Base-by-base conservation (phyloP, 2,113 vertebrate genomes). In the Okapia johnstoni region DNA sequence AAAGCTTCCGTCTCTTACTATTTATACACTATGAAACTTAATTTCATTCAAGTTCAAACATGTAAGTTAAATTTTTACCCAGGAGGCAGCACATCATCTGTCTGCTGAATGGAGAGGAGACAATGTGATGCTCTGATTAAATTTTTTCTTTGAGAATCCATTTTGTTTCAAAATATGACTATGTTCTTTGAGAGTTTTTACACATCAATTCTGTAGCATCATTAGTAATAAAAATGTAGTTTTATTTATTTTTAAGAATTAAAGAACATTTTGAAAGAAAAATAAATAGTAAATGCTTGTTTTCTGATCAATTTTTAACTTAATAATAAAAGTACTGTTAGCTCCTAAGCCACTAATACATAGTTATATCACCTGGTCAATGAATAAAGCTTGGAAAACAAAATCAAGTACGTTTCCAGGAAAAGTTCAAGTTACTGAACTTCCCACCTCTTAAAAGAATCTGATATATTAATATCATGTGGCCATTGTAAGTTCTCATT, bases 241-340 rank as follows among this genome's bases (percentile, higher is more conserved):
- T 54, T 60, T 81, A 63, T 73, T 95, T 90, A 81, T 92, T 88
- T 96, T 96, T 48, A 63, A 91, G 15, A 94, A 61, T 43, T 48
- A 16, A 30, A 16, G 57, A 13, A 54, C 2, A 52, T 16, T 55
- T 36, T 26, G 48, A 91, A 79, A 85, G 28, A 46, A 43, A 57
- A 89, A 63, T 63, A 19, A 11, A 63, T 61, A 8, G 5, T 7
- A 81, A 55, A 61, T 81, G 7, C 14, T 80, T 94, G 21, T 16
- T 80, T 88, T 79, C 28, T 84, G 54, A 55, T 5, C 48, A 36
- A n/a, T 70, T 81, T 92, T 94, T 40, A 70, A 33, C 48, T 94
- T 60, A 80, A 28, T 55, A 50, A 36, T 26, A 70, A 52, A 84
- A 48, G 33, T 43, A 58, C 1, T 5, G 28, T 28, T 63, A 26